These are phyloP conservation scores for Alligator mississippiensis DNA, from an alignment of 2,113 vertebrate genomes.

Conservation along the genomic window DNA sequence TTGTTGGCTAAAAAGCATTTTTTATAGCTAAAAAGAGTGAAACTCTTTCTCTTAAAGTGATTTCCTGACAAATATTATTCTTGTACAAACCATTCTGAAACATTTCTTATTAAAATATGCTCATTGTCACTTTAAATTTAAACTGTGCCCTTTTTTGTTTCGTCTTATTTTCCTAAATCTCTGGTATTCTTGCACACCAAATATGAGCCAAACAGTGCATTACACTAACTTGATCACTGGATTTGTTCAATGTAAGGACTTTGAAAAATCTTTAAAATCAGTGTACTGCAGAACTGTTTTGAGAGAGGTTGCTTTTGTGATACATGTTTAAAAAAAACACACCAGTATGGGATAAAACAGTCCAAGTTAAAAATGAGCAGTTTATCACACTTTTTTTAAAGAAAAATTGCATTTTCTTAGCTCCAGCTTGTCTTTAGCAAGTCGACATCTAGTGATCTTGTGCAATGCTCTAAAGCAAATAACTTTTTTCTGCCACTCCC, in stretches of 20 bases:
- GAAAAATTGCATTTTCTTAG: constrained; percentile 12
- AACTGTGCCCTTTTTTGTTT: constrained; percentile 18
- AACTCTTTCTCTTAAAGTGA: constrained; percentile 35
- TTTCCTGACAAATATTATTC: constrained; percentile 50
- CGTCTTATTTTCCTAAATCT: constrained; percentile 20
- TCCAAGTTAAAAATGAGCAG: background rate
- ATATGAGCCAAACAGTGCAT: constrained; percentile 78
- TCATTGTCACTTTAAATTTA: constrained; percentile 78
- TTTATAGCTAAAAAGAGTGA: constrained; percentile 30
- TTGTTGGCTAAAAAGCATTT: constrained; percentile 63
- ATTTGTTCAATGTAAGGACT: constrained; percentile 14
- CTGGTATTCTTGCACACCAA: constrained; percentile 78
- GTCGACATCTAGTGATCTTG: constrained; percentile 45
- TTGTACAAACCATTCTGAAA: constrained; percentile 56
- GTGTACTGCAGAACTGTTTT: background rate
- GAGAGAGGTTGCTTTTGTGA: background rate
- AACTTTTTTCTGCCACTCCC: constrained; percentile 60
- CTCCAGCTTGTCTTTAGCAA: constrained; percentile 54
- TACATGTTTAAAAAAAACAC: rapidly evolving
- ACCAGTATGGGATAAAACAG: background rate
- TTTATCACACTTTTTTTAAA: background rate
- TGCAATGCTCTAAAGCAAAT: constrained; percentile 63
- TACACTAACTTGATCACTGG: constrained; percentile 71
- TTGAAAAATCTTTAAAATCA: constrained; percentile 26
- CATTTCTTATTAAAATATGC: constrained; percentile 52